phyloP scores from a whole-genome alignment of 2,113 vertebrate genomes.

The Tachycineta bicolor region DNA sequence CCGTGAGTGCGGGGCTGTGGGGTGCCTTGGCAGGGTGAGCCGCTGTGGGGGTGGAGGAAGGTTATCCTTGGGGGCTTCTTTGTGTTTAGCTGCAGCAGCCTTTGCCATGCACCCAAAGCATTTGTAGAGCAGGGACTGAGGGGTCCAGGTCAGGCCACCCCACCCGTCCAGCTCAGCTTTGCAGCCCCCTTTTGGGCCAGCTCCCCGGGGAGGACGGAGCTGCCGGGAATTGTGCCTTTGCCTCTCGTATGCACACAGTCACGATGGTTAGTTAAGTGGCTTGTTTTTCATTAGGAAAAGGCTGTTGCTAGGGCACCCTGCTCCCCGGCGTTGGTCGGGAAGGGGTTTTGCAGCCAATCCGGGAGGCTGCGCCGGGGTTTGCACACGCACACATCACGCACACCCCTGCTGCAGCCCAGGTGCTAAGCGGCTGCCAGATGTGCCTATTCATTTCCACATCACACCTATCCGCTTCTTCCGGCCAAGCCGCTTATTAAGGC shows the following conservation, averaged over 20 bases:
- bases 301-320: slow-evolving; percentile 70
- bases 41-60: not conserved
- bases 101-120: accelerated
- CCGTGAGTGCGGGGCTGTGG: not conserved
- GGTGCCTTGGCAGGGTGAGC: accelerated
- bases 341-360: slow-evolving; percentile 52
- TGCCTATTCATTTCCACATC: slow-evolving; percentile 33
- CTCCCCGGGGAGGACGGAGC: not conserved
- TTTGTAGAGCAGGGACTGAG: accelerated
- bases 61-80: not conserved
- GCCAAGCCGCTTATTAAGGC: slow-evolving; percentile 8
- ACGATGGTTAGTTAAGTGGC: slow-evolving; percentile 42
- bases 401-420: not conserved
- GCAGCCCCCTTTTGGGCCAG: not conserved
- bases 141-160: accelerated
- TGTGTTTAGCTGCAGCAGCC: not conserved
- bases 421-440: slow-evolving; percentile 38
- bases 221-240: not conserved
- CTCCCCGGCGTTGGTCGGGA: slow-evolving; percentile 1
- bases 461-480: slow-evolving; percentile 12
- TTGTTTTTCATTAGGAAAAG: slow-evolving; percentile 69
- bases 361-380: not conserved
- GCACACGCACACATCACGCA: not conserved
- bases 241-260: not conserved
- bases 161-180: not conserved